Evolutionary conservation across 2,888 invertebrate genomes (phyloP), one percentile per base, ranked within the genome.

Genomic region (Agrochola macilenta): DNA sequence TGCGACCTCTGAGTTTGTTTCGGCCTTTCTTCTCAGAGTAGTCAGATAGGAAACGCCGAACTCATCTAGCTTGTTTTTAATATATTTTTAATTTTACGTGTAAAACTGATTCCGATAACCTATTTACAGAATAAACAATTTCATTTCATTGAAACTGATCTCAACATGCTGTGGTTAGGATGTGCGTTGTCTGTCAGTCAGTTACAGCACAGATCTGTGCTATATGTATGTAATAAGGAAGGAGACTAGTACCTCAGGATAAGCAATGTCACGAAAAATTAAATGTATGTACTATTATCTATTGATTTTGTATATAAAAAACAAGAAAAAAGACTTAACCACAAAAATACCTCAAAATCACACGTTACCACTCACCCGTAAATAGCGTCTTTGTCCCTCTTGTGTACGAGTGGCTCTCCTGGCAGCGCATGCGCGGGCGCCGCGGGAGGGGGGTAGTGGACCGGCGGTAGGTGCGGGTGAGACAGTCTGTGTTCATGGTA

Each of bases 381-480:
- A 96, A 99, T 99, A 94, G 99, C 99, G 97, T 99, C 99, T 97
- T 99, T 99, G 97, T 99, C 99, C 95, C 99, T 97, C 97, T 99
- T 99, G 97, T 99, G 99, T 92, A 99, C 99, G 97, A 99, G 99
- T 92, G 99, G 99, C 96, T 97, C 98, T 93, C 98, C 97, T 91
- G 98, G 98, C 97, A 98, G 97, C 95, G 98, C 98, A 97, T 98
- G 99, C 97, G 98, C 98, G 91, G 98, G 97, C 97, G 98, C 98
- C 94, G 98, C 97, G 94, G 98, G 98, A 96, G 98, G 97, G 95
- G 98, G 97, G 97, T 98, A 97, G 98, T 98, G 98, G 94, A 97
- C 97, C 89, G 97, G 97, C 73, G 97, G 97, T 90, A 97, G 97
- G 96, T 97, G 97, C 91, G 98, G 97, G 97, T 98, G 98, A 93